Percentiles rank a stretch among this genome's conserved stretches.
Conservation (phyloP, 2,888 invertebrate species). For the Agrochola lychnidis region DNA sequence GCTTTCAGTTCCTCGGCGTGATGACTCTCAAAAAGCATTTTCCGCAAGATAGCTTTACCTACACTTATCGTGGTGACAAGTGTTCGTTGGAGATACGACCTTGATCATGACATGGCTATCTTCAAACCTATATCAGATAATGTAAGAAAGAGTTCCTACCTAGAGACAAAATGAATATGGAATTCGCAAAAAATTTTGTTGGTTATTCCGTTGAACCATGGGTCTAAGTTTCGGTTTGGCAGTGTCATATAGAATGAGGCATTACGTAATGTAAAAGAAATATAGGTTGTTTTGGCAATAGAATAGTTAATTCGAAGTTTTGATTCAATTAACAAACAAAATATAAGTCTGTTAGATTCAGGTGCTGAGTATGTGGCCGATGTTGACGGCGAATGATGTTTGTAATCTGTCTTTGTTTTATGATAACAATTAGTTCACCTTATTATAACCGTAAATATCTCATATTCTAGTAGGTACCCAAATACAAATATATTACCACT, state of each 20-base stretch:
- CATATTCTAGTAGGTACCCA: no score
- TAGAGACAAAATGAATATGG: neutral
- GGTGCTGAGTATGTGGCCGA: no score
- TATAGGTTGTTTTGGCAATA: neutral
- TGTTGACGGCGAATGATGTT: neutral
- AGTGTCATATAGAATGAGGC: neutral
- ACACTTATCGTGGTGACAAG: neutral
- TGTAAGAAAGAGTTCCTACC: neutral
- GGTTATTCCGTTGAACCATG: neutral
- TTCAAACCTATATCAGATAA: neutral
- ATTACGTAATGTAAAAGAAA: neutral
- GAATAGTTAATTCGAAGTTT: neutral
- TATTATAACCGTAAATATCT: neutral
- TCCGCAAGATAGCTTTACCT: neutral
- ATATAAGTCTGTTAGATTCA: neutral
- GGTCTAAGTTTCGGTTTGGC: neutral
- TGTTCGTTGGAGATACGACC: neutral
- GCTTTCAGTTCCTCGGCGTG: neutral
- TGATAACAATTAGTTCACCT: neutral
- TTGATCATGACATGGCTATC: neutral
- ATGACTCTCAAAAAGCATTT: neutral
- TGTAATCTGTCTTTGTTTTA: neutral
- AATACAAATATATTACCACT: neutral
- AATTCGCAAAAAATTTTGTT: neutral
- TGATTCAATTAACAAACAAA: neutral